phyloP scores from a whole-genome alignment of 2,113 vertebrate genomes.

The Procapra przewalskii region DNA sequence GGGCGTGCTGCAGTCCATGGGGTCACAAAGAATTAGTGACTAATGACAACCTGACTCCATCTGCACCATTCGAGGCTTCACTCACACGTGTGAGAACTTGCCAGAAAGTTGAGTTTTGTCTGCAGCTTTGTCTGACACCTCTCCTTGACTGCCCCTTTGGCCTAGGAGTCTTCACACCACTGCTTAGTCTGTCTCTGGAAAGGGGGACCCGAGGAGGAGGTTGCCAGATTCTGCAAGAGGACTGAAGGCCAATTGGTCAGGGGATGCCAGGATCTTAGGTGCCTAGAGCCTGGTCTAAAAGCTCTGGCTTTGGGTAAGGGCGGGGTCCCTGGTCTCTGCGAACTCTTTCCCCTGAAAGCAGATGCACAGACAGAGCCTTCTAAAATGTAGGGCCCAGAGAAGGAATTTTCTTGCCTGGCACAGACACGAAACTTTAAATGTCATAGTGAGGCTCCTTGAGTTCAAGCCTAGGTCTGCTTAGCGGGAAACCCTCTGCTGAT shows the following conservation, averaged over 20 bases:
- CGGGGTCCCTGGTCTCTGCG: neutral
- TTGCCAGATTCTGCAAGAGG: neutral
- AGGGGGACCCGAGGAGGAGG: neutral
- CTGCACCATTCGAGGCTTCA: neutral
- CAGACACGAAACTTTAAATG: neutral
- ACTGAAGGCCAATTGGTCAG: neutral
- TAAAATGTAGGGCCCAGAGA: neutral
- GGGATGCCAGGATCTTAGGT: neutral
- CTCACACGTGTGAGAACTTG: neutral
- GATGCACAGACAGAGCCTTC: neutral
- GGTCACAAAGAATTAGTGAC: neutral
- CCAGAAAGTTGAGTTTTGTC: neutral
- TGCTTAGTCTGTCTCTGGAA: neutral
- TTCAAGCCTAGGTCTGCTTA: neutral
- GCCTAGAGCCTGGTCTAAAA: neutral
- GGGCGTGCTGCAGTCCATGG: accelerated
- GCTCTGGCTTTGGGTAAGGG: neutral
- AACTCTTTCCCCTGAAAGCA: neutral
- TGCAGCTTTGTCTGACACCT: neutral
- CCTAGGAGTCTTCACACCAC: neutral
- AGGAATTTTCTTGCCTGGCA: neutral
- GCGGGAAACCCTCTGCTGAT: neutral
- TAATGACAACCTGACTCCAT: neutral
- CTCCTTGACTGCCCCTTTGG: neutral
- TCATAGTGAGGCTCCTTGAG: neutral